These are phyloP conservation scores for Invenusta paracnida DNA, from an alignment of 2,888 invertebrate species.

Conservation along the genomic window DNA sequence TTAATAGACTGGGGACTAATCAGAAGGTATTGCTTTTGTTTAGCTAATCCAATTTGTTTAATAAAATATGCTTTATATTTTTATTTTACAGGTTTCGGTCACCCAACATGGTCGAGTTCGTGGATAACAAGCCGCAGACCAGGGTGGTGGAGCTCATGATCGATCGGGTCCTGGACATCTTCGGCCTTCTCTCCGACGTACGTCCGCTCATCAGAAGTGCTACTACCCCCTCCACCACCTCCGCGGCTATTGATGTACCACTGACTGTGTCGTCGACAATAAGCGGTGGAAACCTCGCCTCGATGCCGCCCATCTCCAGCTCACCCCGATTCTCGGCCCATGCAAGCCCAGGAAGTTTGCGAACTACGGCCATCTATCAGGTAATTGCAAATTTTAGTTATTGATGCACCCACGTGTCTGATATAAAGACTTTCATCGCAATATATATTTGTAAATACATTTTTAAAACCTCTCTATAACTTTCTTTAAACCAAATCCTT, in stretches of 20 bases:
- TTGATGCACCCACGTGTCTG: too few relatives aligned
- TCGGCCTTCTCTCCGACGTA: background rate
- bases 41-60: too few relatives aligned
- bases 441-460: too few relatives aligned
- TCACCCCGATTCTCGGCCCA: background rate
- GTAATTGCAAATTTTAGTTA: too few relatives aligned
- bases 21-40: too few relatives aligned
- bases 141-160: constrained; percentile 20
- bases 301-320: too few relatives aligned
- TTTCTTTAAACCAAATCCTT: too few relatives aligned
- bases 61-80: too few relatives aligned
- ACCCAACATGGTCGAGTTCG: constrained; percentile 35
- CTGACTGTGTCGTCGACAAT: background rate
- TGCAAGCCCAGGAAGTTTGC: background rate
- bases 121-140: constrained; percentile 31
- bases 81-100: constrained; percentile 25
- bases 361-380: background rate
- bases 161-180: background rate
- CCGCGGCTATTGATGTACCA: background rate
- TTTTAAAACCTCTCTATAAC: too few relatives aligned
- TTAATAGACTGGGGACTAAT: too few relatives aligned
- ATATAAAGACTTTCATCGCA: too few relatives aligned
- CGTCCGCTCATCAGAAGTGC: background rate
- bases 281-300: background rate
- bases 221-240: background rate